A percentile compares a stretch with the other conserved stretches of the same genome.
Evolutionary conservation across 35 echinoderm and acorn worm genomes (phyloP).

Genomic region (Lytechinus variegatus): DNA sequence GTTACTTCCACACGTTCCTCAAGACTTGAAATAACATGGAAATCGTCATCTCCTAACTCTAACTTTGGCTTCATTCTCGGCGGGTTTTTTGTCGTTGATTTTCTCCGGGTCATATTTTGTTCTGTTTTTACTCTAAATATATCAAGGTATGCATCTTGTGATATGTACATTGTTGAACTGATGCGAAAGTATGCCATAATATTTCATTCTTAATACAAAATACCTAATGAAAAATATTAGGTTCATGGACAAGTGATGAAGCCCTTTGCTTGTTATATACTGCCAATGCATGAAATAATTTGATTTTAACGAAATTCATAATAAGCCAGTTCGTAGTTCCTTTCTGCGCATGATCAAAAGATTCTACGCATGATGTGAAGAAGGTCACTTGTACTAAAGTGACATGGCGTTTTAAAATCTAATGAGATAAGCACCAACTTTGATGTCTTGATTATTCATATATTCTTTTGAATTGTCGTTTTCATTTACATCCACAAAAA

Average conservation of each 20-base stretch:
- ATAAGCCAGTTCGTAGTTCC: too few species aligned
- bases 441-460: too few species aligned
- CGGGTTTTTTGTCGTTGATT: background rate
- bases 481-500: too few species aligned
- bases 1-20: conserved; percentile 21
- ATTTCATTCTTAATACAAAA: background rate
- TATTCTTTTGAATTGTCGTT: too few species aligned
- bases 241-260: background rate
- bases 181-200: background rate
- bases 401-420: too few species aligned
- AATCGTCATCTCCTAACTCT: background rate
- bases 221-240: background rate
- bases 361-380: too few species aligned
- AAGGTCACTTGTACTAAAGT: too few species aligned
- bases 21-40: conserved; percentile 1
- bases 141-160: conserved; percentile 1
- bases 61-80: background rate
- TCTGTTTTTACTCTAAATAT: conserved; percentile 18
- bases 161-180: background rate
- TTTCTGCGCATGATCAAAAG: too few species aligned
- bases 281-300: background rate
- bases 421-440: too few species aligned
- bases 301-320: background rate
- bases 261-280: background rate
- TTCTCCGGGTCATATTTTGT: background rate